Percentiles rank a stretch among this genome's conserved stretches.
Conservation (phyloP, 2,113 vertebrate species). For the Cariama cristata region DNA sequence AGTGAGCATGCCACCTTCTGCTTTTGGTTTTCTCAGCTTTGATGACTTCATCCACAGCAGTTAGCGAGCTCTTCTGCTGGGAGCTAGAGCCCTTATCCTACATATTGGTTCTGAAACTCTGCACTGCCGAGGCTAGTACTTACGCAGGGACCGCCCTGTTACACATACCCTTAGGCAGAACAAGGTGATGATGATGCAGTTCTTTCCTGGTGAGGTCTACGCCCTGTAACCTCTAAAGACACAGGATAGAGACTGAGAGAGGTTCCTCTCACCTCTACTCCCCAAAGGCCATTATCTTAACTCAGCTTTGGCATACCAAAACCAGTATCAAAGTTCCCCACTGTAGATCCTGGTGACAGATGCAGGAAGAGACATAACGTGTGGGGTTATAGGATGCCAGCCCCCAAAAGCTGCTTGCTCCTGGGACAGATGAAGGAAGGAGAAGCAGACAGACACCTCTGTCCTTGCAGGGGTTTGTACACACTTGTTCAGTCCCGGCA, state of each 20-base stretch:
- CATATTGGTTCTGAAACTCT: neutral
- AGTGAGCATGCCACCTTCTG: neutral
- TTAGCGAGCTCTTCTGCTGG: neutral
- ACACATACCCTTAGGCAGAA: accelerated
- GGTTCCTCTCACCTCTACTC: neutral
- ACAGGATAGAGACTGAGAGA: neutral
- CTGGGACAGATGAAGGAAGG: neutral
- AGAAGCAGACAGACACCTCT: neutral
- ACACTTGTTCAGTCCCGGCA: neutral
- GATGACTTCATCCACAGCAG: neutral
- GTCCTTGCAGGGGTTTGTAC: neutral
- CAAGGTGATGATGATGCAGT: neutral
- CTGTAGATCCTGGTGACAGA: neutral
- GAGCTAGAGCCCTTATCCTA: neutral
- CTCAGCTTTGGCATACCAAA: neutral
- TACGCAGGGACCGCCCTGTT: neutral
- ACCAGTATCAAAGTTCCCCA: neutral
- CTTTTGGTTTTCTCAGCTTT: neutral
- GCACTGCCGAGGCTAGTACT: neutral
- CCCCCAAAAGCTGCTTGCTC: neutral
- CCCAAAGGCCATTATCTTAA: neutral
- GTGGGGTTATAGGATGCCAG: neutral
- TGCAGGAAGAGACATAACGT: neutral
- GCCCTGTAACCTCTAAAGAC: neutral
- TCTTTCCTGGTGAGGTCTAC: neutral